phyloP scores from a whole-genome alignment of 2,888 invertebrate genomes.

The Drosophila quinaria region DNA sequence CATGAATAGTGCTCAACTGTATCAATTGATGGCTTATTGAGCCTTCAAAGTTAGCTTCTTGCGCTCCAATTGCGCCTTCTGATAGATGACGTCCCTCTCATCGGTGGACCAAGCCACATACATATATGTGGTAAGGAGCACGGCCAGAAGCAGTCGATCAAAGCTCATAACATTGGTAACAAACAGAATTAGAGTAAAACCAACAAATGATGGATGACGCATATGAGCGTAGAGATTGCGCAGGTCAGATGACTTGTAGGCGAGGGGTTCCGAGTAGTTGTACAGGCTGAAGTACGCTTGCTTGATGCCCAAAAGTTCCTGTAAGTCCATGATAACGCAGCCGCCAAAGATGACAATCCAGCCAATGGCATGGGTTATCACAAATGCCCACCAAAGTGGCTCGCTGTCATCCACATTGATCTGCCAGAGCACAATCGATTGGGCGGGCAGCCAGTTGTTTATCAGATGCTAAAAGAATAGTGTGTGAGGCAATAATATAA shows the following conservation, averaged over 20 bases:
- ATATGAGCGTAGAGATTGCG: slow-evolving; percentile 87
- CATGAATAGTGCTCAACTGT: too few relatives aligned
- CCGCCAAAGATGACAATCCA: slow-evolving; percentile 88
- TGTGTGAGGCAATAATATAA: not conserved
- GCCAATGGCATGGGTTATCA: slow-evolving; percentile 86
- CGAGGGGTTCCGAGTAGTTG: slow-evolving; percentile 86
- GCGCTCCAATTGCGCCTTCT: slow-evolving; percentile 86
- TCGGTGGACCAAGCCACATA: slow-evolving; percentile 88
- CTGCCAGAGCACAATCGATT: slow-evolving; percentile 87
- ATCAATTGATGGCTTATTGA: slow-evolving; percentile 31
- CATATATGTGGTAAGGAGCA: slow-evolving; percentile 87
- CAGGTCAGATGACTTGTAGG: slow-evolving; percentile 87
- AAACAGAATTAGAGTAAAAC: slow-evolving; percentile 88
- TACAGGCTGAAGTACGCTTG: slow-evolving; percentile 88
- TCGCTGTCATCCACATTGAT: slow-evolving; percentile 86
- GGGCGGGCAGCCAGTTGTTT: slow-evolving; percentile 86
- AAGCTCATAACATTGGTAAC: slow-evolving; percentile 88
- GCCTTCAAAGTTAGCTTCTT: slow-evolving; percentile 86
- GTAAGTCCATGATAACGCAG: slow-evolving; percentile 88
- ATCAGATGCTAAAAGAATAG: slow-evolving; percentile 86
- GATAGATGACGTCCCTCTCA: slow-evolving; percentile 87
- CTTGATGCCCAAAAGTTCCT: slow-evolving; percentile 88
- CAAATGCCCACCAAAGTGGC: slow-evolving; percentile 86
- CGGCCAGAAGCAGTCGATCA: slow-evolving; percentile 87
- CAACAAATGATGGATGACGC: slow-evolving; percentile 89